These are phyloP conservation scores for Coptodon rendalli DNA, from an alignment of 2,113 vertebrate species.

Conservation along the genomic window DNA sequence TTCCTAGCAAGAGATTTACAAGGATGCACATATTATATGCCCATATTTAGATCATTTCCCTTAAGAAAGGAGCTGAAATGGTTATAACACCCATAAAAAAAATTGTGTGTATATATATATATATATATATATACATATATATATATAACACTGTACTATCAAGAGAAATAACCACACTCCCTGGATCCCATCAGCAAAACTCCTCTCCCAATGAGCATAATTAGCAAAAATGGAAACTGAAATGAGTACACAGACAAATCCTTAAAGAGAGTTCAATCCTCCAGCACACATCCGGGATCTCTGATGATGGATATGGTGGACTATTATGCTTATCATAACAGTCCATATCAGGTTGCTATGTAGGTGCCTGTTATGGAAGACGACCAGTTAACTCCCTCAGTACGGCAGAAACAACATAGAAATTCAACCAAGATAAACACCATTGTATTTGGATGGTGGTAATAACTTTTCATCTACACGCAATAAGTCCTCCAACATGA, in stretches of 20 bases:
- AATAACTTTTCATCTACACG: background rate
- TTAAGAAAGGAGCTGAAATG: background rate
- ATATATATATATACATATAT: background rate
- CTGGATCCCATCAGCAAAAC: background rate
- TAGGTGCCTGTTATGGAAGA: background rate
- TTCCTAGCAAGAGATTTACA: background rate
- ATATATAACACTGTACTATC: background rate
- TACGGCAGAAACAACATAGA: background rate
- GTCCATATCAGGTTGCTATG: background rate
- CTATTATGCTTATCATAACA: background rate
- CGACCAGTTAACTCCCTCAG: background rate
- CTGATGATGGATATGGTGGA: background rate
- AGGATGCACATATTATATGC: background rate
- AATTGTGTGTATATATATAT: background rate
- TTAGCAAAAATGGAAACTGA: background rate
- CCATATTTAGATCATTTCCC: background rate
- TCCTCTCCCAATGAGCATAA: constrained; percentile 25
- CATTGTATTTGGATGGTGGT: background rate
- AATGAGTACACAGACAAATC: background rate
- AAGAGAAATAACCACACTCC: constrained; percentile 2
- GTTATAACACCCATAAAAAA: background rate
- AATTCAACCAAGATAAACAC: background rate
- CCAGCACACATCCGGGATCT: background rate
- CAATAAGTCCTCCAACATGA: background rate
- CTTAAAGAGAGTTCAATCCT: background rate